A percentile compares a stretch with the other conserved stretches of the same genome.
phyloP scores from a whole-genome alignment of 2,797 vertebrate species.

The Ciconia nigra region DNA sequence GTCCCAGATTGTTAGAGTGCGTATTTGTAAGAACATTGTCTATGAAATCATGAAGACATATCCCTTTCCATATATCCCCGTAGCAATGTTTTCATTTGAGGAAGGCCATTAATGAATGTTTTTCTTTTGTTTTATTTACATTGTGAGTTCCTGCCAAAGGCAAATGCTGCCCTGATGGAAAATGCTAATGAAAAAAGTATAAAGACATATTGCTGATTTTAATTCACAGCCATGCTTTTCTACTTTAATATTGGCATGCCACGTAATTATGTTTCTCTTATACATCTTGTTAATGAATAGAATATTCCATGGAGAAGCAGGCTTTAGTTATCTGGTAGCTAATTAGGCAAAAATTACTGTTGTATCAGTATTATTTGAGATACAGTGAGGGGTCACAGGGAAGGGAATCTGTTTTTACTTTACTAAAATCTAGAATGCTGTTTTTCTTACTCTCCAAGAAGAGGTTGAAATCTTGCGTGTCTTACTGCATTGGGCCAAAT shows the following conservation, averaged over 20 bases:
- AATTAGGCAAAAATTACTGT: neutral
- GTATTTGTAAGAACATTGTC: neutral
- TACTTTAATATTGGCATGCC: neutral
- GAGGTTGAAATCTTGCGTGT: conserved; percentile 3
- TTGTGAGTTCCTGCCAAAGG: neutral
- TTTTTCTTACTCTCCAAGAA: conserved; percentile 3
- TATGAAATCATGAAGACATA: neutral
- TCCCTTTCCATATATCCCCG: neutral
- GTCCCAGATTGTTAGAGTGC: neutral
- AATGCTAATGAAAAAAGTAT: neutral
- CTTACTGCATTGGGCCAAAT: conserved; percentile 54
- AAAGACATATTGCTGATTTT: neutral
- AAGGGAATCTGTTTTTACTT: neutral
- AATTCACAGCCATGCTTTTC: neutral
- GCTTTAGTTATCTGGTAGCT: neutral
- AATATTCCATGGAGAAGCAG: neutral
- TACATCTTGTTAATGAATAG: neutral
- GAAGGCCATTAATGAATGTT: neutral
- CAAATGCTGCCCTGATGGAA: neutral
- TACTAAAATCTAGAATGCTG: neutral
- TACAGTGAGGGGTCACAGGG: neutral
- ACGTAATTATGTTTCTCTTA: neutral
- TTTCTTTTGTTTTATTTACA: neutral
- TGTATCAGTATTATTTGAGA: neutral
- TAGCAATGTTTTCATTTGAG: neutral